Evolutionary conservation across 1,140 invertebrate genomes (phyloP).

Genomic region (Diorhabda sublineata): DNA sequence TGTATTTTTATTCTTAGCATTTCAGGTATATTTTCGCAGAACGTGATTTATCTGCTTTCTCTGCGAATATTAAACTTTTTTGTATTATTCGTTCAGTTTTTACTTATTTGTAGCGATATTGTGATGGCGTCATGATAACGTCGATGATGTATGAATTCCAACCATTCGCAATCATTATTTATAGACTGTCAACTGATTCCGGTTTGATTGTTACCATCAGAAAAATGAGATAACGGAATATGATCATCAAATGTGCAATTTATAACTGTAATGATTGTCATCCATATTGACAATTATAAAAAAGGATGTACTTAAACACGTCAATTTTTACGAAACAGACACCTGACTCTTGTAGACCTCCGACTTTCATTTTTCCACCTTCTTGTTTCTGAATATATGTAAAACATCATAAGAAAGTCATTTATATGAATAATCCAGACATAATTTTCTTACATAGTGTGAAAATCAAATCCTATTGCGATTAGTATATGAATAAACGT

Average conservation of each 20-base stretch:
- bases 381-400: too few relatives aligned
- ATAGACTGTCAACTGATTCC: not conserved
- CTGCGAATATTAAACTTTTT: constrained; percentile 30
- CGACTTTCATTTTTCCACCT: too few relatives aligned
- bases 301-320: too few relatives aligned
- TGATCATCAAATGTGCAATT: not conserved
- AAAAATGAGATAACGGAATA: not conserved
- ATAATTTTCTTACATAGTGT: too few relatives aligned
- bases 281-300: too few relatives aligned
- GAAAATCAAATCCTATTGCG: too few relatives aligned
- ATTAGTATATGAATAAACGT: too few relatives aligned
- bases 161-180: not conserved
- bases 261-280: too few relatives aligned
- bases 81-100: constrained; percentile 16
- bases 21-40: constrained; percentile 28
- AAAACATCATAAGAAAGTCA: too few relatives aligned
- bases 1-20: constrained; percentile 30
- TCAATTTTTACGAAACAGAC: too few relatives aligned
- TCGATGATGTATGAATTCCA: constrained; percentile 2
- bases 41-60: constrained; percentile 31
- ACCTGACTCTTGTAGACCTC: too few relatives aligned
- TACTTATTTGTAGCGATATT: constrained; percentile 3
- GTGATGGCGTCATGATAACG: not conserved
- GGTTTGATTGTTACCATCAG: not conserved
- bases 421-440: too few relatives aligned